phyloP scores from a whole-genome alignment of 2,888 invertebrate species.

The Torymus auratus region DNA sequence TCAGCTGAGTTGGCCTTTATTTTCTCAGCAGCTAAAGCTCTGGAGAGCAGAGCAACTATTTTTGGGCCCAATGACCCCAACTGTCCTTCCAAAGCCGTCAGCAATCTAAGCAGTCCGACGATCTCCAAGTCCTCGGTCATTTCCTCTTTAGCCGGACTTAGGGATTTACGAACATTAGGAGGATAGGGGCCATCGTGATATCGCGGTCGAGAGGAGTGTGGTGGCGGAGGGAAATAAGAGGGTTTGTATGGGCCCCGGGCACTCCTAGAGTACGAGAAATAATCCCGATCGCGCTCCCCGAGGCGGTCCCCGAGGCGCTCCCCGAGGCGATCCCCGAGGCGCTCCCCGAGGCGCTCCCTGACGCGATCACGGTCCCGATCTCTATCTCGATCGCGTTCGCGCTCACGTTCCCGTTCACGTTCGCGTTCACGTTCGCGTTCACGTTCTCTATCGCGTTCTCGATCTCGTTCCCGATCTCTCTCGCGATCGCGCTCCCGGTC shows the following conservation, averaged over 20 bases:
- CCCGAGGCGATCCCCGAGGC: constrained; percentile 39
- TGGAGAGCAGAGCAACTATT: constrained; percentile 86
- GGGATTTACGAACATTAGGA: constrained; percentile 62
- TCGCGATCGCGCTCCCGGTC: constrained; percentile 52
- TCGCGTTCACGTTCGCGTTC: constrained; percentile 47
- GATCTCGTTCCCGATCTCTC: constrained; percentile 49
- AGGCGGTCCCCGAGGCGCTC: constrained; percentile 35
- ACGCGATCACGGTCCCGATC: constrained; percentile 43
- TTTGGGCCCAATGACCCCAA: constrained; percentile 91
- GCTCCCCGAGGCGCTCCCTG: too few species aligned
- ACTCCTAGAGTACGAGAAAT: constrained; percentile 62
- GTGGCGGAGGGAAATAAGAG: neutral
- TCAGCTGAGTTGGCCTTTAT: constrained; percentile 85
- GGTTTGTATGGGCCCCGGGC: constrained; percentile 56
- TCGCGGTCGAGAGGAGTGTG: constrained; percentile 56
- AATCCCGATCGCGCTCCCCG: constrained; percentile 44
- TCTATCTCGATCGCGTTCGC: constrained; percentile 44
- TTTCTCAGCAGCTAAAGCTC: constrained; percentile 88
- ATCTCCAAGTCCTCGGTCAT: constrained; percentile 73
- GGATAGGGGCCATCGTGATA: constrained; percentile 73
- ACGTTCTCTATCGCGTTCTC: constrained; percentile 49
- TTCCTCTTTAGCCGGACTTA: constrained; percentile 69
- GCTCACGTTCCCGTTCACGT: constrained; percentile 40
- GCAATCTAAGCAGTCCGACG: constrained; percentile 81
- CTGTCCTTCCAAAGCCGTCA: constrained; percentile 89